Evolutionary conservation across 2,888 invertebrate genomes (phyloP), one percentile per base, ranked within the genome.

Genomic region (Orchesellides sinensis): DNA sequence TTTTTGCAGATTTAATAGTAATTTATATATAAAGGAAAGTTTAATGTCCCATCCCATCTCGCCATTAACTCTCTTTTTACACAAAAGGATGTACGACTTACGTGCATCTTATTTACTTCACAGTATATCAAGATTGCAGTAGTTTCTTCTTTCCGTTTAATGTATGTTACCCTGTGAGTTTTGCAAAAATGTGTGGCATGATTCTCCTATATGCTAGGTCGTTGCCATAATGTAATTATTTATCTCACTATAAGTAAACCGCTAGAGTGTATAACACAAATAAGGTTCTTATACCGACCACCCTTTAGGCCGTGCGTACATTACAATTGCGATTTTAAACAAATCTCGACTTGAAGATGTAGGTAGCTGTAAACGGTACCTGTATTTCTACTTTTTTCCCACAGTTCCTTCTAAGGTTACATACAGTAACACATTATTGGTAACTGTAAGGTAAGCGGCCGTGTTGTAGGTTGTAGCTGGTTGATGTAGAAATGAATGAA

Each of bases 181-280:
- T 40, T 40, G 10, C n/a, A 14, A 8, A 40, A 40, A 40, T n/a
- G 40, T n/a, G 40, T 40, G 40, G 40, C n/a, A n/a, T 40, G 40
- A 40, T 40, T n/a, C 23, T 56, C 25, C 23, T 75, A 75, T 75
- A 75, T 75, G 75, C 75, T 56, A 65, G 75, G 75, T 66, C 54
- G 75, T 75, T 66, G 54, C 66, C 75, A 75, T 75, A 75, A 75
- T 27, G 52, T 73, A 61, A 72, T 72, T 59, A 72, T 21, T 29
- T n/a, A n/a, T n/a, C n/a, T n/a, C n/a, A n/a, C n/a, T n/a, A n/a
- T n/a, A n/a, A n/a, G 35, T 56, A 56, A 12, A 40, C 14, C 10
- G n/a, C 40, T 40, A 40, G 40, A 40, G 10, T 40, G n/a, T n/a
- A n/a, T n/a, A n/a, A 40, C 40, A 40, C 2, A 40, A 40, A 14